Percentiles rank a stretch among this genome's conserved stretches.
Evolutionary conservation across 2,113 vertebrate genomes (phyloP).

Genomic region (Beaufortia kweichowensis): DNA sequence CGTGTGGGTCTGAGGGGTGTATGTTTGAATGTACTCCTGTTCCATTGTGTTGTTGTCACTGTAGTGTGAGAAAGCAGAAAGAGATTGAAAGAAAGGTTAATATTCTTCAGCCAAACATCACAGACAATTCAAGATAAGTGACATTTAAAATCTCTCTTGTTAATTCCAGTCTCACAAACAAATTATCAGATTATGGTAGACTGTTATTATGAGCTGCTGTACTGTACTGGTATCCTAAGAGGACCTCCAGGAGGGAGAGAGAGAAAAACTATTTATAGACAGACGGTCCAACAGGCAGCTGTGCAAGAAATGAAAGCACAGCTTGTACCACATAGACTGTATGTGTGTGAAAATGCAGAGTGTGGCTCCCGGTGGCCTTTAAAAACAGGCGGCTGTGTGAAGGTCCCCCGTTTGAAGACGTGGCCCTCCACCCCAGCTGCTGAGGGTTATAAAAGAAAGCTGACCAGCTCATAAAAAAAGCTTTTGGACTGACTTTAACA

Average conservation of each 20-base stretch:
- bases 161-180: not conserved
- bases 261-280: constrained; percentile 66
- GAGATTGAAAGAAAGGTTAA: not conserved
- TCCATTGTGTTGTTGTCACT: constrained; percentile 90
- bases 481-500: constrained; percentile 45
- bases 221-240: constrained; percentile 29
- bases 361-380: constrained; percentile 43
- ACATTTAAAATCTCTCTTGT: not conserved
- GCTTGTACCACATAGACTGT: constrained; percentile 58
- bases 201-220: constrained; percentile 27
- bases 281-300: constrained; percentile 58
- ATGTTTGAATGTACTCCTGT: constrained; percentile 90
- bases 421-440: constrained; percentile 25
- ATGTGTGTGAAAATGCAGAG: constrained; percentile 22
- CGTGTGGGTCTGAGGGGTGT: constrained; percentile 93
- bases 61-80: constrained; percentile 44
- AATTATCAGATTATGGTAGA: not conserved
- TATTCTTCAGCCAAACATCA: not conserved
- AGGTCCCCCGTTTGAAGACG: constrained; percentile 40
- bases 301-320: constrained; percentile 64
- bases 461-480: constrained; percentile 49
- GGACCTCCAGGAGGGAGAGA: constrained; percentile 54
- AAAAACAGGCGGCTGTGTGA: constrained; percentile 39
- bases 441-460: constrained; percentile 47
- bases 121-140: not conserved